phyloP scores from a whole-genome alignment of 2,113 vertebrate genomes.

The Steatornis caripensis region DNA sequence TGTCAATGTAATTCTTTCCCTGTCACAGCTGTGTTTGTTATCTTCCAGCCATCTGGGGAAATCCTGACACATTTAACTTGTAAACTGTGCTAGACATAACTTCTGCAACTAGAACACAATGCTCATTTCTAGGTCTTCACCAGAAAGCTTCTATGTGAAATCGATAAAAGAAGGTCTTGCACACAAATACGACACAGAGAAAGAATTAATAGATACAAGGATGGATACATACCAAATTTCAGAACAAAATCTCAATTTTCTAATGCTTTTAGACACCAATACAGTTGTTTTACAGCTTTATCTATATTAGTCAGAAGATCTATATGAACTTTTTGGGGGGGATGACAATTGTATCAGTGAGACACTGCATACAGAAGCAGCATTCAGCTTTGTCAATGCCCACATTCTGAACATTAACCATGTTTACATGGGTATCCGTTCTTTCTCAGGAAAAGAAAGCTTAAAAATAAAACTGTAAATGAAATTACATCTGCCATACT shows the following conservation, averaged over 20 bases:
- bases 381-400: background rate
- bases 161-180: background rate
- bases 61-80: constrained; percentile 15
- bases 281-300: background rate
- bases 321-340: no score
- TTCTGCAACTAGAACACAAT: background rate
- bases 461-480: background rate
- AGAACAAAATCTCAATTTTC: background rate
- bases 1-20: background rate
- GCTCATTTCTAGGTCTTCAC: background rate
- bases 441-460: background rate
- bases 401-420: background rate
- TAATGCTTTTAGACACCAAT: background rate
- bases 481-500: background rate
- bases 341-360: background rate
- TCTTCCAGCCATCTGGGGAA: constrained; percentile 4
- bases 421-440: background rate
- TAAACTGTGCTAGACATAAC: background rate
- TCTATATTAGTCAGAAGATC: background rate
- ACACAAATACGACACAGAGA: fast-evolving
- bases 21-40: background rate
- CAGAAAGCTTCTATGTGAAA: background rate
- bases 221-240: background rate
- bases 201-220: background rate
- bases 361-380: background rate